A percentile compares a stretch with the other conserved stretches of the same genome.
phyloP scores from a whole-genome alignment of 2,888 invertebrate species.

The Didymodactylos carnosus region DNA sequence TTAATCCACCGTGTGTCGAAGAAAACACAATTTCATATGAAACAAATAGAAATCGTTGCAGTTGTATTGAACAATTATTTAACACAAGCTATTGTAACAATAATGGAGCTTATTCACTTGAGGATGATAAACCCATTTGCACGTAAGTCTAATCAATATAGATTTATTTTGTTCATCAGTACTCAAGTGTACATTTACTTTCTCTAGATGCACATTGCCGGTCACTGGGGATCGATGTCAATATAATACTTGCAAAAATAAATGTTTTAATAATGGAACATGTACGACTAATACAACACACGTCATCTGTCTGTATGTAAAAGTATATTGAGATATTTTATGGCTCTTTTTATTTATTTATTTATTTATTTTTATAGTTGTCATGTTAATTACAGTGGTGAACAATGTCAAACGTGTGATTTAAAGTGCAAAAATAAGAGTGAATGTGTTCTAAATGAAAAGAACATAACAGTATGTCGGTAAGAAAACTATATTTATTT shows the following conservation, averaged over 20 bases:
- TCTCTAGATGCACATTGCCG: neutral
- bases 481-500: too few species aligned
- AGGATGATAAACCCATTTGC: neutral
- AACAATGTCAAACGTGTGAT: neutral
- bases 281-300: too few species aligned
- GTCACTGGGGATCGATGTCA: neutral
- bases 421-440: neutral
- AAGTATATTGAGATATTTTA: too few species aligned
- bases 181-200: too few species aligned
- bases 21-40: too few species aligned
- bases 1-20: neutral
- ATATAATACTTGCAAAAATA: neutral
- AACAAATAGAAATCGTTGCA: neutral
- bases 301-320: too few species aligned
- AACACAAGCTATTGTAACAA: neutral
- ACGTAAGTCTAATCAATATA: neutral
- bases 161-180: neutral
- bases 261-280: neutral
- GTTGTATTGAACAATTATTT: neutral
- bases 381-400: too few species aligned
- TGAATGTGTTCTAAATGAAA: neutral
- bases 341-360: too few species aligned
- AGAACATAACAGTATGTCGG: neutral
- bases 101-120: neutral
- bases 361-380: too few species aligned